Evolutionary conservation across 2,797 vertebrate species (phyloP).

Genomic region (Sebastes matsubarae): DNA sequence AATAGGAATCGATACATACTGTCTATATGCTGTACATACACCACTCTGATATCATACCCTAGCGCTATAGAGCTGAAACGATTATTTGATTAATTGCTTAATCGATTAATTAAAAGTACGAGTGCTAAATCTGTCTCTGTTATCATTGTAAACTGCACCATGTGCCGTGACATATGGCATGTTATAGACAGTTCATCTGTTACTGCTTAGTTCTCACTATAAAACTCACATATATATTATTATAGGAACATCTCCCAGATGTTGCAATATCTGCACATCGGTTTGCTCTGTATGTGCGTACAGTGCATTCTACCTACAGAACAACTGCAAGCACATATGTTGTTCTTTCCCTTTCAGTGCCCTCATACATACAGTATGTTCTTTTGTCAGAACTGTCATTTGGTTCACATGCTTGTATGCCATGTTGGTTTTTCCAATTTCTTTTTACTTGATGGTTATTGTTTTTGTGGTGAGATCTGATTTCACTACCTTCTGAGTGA

Average conservation of each 20-base stretch:
- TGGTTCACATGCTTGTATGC: background rate
- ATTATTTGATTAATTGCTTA: background rate
- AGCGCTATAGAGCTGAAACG: background rate
- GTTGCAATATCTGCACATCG: background rate
- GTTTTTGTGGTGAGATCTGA: background rate
- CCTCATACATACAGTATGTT: background rate
- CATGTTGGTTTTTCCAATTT: background rate
- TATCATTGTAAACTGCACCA: background rate
- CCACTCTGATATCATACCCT: background rate
- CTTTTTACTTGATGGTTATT: background rate
- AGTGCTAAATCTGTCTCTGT: background rate
- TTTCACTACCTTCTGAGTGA: background rate
- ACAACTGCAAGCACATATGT: background rate
- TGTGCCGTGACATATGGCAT: background rate
- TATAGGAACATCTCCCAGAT: background rate
- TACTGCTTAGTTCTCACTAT: background rate
- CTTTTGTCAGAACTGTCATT: conserved; percentile 2
- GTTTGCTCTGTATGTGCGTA: background rate
- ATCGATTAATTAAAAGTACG: background rate
- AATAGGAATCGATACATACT: background rate
- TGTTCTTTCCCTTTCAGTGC: background rate
- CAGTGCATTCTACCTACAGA: background rate
- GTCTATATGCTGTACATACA: background rate
- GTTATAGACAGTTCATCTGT: background rate
- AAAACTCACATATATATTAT: background rate